Conservation (phyloP, 2,888 invertebrate species). For the Physocephala rufipes region DNA sequence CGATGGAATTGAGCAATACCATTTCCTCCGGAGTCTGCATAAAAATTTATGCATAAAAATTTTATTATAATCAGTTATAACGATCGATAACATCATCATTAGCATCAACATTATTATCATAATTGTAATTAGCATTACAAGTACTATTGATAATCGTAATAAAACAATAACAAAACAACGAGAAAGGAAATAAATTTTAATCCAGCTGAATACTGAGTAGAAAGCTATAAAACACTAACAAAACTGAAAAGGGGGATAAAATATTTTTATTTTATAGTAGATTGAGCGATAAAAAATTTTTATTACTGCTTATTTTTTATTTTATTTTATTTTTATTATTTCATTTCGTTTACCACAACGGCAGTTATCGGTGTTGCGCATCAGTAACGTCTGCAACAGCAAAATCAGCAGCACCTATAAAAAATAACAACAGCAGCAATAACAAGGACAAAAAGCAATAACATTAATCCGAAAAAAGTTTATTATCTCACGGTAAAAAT, state of each 20-base stretch:
- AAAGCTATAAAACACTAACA: conserved; percentile 6
- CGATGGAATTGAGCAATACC: too few species aligned
- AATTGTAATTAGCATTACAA: too few species aligned
- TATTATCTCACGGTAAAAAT: conserved; percentile 45
- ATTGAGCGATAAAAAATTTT: conserved; percentile 29
- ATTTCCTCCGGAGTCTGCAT: not conserved
- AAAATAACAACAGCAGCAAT: conserved; percentile 16
- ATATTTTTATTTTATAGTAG: conserved; percentile 39
- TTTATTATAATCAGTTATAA: conserved; percentile 31
- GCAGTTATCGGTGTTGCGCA: conserved; percentile 16
- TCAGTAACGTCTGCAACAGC: conserved; percentile 33
- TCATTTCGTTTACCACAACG: conserved; percentile 28
- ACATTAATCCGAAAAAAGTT: conserved; percentile 35
- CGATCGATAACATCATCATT: conserved; percentile 27
- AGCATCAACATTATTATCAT: conserved; percentile 17
- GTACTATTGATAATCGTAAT: not conserved
- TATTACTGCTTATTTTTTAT: too few species aligned
- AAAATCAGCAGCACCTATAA: not conserved
- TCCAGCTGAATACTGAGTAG: not conserved
- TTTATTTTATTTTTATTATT: conserved; percentile 27
- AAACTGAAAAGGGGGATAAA: too few species aligned
- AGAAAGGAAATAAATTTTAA: conserved; percentile 8
- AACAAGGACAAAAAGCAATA: conserved; percentile 10
- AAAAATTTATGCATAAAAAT: too few species aligned
- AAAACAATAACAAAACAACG: not conserved